Evolutionary conservation across 2,888 invertebrate species (phyloP).

Genomic region (Hirtodrosophila duncani): DNA sequence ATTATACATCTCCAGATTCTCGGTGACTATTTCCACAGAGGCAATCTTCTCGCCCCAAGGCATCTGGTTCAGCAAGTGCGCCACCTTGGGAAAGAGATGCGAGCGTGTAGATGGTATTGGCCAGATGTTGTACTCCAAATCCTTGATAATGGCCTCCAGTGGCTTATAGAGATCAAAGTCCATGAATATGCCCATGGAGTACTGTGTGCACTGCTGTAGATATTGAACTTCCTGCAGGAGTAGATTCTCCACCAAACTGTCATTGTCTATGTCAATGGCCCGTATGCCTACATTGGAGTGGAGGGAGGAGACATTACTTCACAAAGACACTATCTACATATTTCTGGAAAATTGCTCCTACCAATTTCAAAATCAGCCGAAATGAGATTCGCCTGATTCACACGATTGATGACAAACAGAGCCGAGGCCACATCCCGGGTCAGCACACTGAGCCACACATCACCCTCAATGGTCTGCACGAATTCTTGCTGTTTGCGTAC

Average conservation of each 20-base stretch:
- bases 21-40: conserved; percentile 77
- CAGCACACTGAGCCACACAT: conserved; percentile 75
- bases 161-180: conserved; percentile 73
- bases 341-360: conserved; percentile 40
- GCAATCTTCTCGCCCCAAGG: conserved; percentile 77
- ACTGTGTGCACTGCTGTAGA: conserved; percentile 75
- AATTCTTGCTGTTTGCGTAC: conserved; percentile 62
- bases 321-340: too few species aligned
- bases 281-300: too few species aligned
- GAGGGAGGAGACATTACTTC: too few species aligned
- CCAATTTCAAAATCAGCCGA: conserved; percentile 76
- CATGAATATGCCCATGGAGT: conserved; percentile 76
- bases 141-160: conserved; percentile 69
- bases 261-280: conserved; percentile 69
- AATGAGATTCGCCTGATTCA: conserved; percentile 76
- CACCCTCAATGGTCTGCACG: conserved; percentile 75
- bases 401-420: conserved; percentile 76
- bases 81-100: conserved; percentile 74
- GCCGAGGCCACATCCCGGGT: conserved; percentile 75
- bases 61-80: conserved; percentile 77
- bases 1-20: conserved; percentile 73
- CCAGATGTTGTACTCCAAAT: conserved; percentile 77
- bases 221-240: conserved; percentile 77
- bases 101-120: conserved; percentile 71
- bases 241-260: conserved; percentile 69